Conservation (phyloP, 2,797 vertebrate genomes). For the Takifugu ocellatus region DNA sequence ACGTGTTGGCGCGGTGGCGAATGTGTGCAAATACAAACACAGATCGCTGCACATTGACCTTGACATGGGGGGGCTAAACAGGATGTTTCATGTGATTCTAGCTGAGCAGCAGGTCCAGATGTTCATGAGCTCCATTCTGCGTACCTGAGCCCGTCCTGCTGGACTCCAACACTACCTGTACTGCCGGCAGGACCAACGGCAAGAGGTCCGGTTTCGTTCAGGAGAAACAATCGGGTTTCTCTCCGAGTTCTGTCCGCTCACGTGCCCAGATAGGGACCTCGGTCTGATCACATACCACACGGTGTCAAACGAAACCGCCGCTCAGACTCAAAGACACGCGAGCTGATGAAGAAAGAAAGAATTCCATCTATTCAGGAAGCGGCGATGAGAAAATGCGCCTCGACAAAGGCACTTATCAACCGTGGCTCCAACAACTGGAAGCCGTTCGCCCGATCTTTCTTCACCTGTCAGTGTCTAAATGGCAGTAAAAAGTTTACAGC, state of each 20-base stretch:
- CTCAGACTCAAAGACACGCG: conserved; percentile 12
- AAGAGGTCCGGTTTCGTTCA: conserved; percentile 73
- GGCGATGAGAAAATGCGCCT: conserved; percentile 48
- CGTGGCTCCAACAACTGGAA: conserved; percentile 21
- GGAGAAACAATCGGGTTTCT: conserved; percentile 65
- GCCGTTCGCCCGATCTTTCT: conserved; percentile 17
- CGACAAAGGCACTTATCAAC: conserved; percentile 56
- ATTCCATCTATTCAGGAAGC: conserved; percentile 64
- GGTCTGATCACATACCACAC: conserved; percentile 44
- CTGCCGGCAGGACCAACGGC: conserved; percentile 41
- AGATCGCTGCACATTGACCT: conserved; percentile 75
- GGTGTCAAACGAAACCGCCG: conserved; percentile 37
- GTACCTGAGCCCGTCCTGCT: no score
- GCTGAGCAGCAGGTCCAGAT: conserved; percentile 3
- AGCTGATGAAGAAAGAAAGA: conserved; percentile 57
- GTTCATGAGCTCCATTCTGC: no score
- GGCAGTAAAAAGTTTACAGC: neutral
- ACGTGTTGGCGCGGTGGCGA: conserved; percentile 2
- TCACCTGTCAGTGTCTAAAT: neutral
- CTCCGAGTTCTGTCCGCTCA: conserved; percentile 55
- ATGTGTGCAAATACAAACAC: conserved; percentile 34
- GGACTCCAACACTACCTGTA: conserved; percentile 17
- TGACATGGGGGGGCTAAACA: conserved; percentile 78
- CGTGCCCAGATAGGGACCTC: conserved; percentile 45
- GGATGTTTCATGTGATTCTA: conserved; percentile 64